Percentiles rank a stretch among this genome's conserved stretches.
Evolutionary conservation across 2,113 vertebrate species (phyloP).

Genomic region (Butastur rufipennis): DNA sequence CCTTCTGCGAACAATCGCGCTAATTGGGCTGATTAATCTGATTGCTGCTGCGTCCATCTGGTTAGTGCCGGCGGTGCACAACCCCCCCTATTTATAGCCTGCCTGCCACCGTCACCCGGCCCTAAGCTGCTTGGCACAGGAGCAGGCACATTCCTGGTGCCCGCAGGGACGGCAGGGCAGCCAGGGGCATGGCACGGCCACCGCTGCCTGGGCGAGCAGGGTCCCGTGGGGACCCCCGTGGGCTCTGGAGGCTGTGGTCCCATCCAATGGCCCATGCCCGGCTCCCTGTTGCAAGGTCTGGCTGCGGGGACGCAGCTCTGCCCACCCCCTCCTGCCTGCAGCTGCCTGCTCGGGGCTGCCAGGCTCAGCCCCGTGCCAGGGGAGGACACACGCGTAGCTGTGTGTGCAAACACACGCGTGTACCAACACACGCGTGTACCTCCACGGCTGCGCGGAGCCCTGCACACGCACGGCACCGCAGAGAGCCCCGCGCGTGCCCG

Average conservation of each 20-base stretch:
- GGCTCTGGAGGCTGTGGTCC: background rate
- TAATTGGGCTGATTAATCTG: slow-evolving; percentile 68
- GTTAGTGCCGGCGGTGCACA: background rate
- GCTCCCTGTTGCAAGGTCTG: background rate
- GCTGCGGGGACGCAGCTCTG: background rate
- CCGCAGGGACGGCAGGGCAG: background rate
- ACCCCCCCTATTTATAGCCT: slow-evolving; percentile 61
- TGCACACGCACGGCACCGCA: background rate
- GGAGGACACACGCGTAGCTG: background rate
- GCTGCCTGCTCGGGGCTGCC: background rate
- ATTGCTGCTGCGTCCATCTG: slow-evolving; percentile 34
- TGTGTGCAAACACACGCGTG: accelerated
- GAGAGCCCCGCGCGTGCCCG: background rate
- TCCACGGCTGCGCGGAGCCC: background rate
- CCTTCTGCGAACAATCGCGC: slow-evolving; percentile 6
- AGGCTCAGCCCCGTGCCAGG: background rate
- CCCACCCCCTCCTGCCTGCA: background rate
- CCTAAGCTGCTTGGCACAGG: slow-evolving; percentile 38
- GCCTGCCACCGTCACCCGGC: background rate
- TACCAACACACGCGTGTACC: accelerated
- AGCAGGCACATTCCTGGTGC: background rate
- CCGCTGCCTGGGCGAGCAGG: accelerated
- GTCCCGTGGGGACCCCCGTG: background rate
- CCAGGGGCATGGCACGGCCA: background rate
- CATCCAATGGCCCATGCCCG: accelerated